These are phyloP conservation scores for Drosophila lowei DNA, from an alignment of 1,140 invertebrate genomes.

Conservation along the genomic window DNA sequence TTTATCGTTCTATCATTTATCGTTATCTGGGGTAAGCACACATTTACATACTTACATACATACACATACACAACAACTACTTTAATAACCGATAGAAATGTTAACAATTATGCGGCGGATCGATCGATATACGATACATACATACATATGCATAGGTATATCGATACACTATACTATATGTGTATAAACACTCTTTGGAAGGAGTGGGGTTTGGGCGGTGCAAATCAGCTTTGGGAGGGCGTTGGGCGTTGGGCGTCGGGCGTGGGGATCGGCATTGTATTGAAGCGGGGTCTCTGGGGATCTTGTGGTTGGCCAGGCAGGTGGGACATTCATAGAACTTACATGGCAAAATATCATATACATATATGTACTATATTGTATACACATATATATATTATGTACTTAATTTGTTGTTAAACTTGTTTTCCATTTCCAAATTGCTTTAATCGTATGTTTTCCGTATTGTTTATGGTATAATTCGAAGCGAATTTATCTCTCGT, in stretches of 20 bases:
- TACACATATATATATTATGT: slow-evolving; percentile 20
- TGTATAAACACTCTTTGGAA: no score
- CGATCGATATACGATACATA: slow-evolving; percentile 28
- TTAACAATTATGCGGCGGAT: slow-evolving; percentile 79
- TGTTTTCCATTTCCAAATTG: slow-evolving; percentile 6
- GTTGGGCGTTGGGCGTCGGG: background rate
- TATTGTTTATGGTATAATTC: slow-evolving; percentile 33
- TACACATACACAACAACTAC: slow-evolving; percentile 81
- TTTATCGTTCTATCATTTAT: slow-evolving; percentile 8
- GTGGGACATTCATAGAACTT: slow-evolving; percentile 77
- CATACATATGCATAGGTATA: slow-evolving; percentile 3
- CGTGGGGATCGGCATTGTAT: slow-evolving; percentile 30
- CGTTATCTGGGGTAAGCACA: slow-evolving; percentile 63
- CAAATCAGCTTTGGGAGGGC: slow-evolving; percentile 42
- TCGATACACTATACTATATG: no score
- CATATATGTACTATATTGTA: no score
- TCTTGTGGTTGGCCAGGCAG: slow-evolving; percentile 48
- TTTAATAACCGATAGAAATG: slow-evolving; percentile 79
- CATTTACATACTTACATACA: slow-evolving; percentile 78
- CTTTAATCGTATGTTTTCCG: slow-evolving; percentile 28
- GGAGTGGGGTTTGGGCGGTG: slow-evolving; percentile 32
- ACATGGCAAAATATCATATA: slow-evolving; percentile 51
- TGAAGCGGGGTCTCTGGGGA: slow-evolving; percentile 35
- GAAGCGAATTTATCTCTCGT: slow-evolving; percentile 46
- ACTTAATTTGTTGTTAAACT: slow-evolving; percentile 13